Base-by-base conservation (phyloP, 2,113 vertebrate genomes). In the Heteronetta atricapilla region DNA sequence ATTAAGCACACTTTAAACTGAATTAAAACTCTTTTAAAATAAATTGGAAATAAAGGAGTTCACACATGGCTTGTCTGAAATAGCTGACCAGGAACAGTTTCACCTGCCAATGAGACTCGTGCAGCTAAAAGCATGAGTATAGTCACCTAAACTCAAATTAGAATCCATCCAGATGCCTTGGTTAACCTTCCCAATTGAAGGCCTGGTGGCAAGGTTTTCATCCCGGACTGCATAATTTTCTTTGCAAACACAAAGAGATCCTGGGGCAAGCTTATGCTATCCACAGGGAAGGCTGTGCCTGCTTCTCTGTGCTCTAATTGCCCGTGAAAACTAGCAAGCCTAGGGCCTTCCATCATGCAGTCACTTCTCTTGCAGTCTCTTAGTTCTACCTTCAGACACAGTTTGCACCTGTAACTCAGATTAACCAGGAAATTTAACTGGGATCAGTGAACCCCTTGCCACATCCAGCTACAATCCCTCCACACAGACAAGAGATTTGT, bases 361-460 rank as follows among this genome's bases (percentile, higher is more conserved):
- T 17, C 0, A 1, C 59, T 60, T 44, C 59, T 67, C 42, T 31
- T 36, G 19, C 11, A 16, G 48, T 10, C 38, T 31, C 70, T 42
- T 21, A n/a, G 46, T 9, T 83, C 20, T 34, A 50, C 31, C 62
- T 1, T 0, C 31, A 59, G 50, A 31, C 42, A 66, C 13, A 0
- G 31, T 36, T 58, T 14, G 6, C 26, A 36, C 26, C 26, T 50
- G 33, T 33, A 33, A 4, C 42, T 67, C 74, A 13, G 28, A 33
- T 5, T 59, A 59, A 22, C 44, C 1, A 1, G 22, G 17, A 44
- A 78, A 53, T n/a, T 19, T n/a, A 55, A 16, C 40, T 40, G 48
- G 48, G 38, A 31, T 8, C 10, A 19, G 16, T 44, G 48, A 38
- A 55, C 46, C 36, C 55, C 6, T 3, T 48, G 28, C 52, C 59